Base-by-base conservation (phyloP, 2,888 invertebrate genomes). In the Timema podura region DNA sequence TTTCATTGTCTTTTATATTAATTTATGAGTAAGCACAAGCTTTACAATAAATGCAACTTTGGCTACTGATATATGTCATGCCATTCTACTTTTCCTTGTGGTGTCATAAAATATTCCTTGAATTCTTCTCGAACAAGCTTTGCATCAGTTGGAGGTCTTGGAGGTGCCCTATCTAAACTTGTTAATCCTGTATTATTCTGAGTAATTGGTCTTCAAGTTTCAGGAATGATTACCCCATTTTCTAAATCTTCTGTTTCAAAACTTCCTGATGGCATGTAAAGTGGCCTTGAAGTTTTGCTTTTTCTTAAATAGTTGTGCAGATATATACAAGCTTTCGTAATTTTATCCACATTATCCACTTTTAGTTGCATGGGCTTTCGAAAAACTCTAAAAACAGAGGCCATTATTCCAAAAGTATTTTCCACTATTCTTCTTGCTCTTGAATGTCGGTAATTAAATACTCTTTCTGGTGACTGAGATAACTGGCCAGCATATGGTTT, bases 361-460 rank as follows among this genome's bases (percentile, higher is more conserved):
- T 61, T 61, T 61, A 61, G 45, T 61, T 61, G 10, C 10, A 61
- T 61, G 45, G 15, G 16, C 45, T 45, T 30, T 15, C 30, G 7
- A 61, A 61, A 61, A 44, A 61, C 61, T 45, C 61, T 61, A 61
- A 61, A 61, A 15, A 61, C 61, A 61, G 2, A 61, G 44, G 61
- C 30, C 5, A 61, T 61, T 45, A 61, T 44, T 9, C 16, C 61
- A 13, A 61, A 61, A 9, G 30, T 13, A 15, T 61, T 61, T 45
- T 61, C 61, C 30, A 61, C 61, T 61, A 61, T 10, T 30, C 30
- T 30, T 45, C 61, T 61, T 44, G 10, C 7, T 45, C 61, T 61
- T 10, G 30, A 61, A 13, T 44, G 61, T 61, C 7, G 7, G 30
- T 61, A 61, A 57, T 57, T 79, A 72, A 76, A 78, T 48, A 78